phyloP scores from a whole-genome alignment of 2,113 vertebrate species.

The Passer domesticus region DNA sequence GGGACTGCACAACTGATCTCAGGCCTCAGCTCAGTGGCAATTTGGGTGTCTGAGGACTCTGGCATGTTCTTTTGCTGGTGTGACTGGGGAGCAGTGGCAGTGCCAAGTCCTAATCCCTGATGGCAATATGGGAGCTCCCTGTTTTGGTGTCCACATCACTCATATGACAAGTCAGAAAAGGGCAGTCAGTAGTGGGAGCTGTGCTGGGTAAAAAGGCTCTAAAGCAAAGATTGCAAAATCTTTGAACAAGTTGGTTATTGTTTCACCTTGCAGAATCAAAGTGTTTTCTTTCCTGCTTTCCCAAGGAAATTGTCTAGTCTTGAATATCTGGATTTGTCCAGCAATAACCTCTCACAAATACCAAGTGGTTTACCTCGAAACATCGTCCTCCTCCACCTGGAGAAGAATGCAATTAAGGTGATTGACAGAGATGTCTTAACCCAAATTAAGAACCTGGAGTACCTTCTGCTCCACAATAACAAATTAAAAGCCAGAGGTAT shows the following conservation, averaged over 20 bases:
- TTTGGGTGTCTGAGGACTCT: background rate
- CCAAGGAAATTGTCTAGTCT: conserved; percentile 88
- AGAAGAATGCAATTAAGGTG: conserved; percentile 89
- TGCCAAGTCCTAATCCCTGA: background rate
- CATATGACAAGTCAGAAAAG: background rate
- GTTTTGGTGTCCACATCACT: background rate
- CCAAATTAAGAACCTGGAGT: conserved; percentile 89
- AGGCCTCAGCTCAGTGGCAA: background rate
- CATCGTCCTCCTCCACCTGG: conserved; percentile 92
- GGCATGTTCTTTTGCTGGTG: background rate
- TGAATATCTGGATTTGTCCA: conserved; percentile 95
- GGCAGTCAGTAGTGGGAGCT: background rate
- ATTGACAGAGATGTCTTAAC: conserved; percentile 84
- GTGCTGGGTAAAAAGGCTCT: background rate
- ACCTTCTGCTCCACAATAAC: conserved; percentile 96
- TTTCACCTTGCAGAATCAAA: conserved; percentile 17
- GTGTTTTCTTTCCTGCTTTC: conserved; percentile 43
- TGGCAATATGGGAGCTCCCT: background rate
- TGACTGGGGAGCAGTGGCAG: background rate
- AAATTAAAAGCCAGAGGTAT: conserved; percentile 87
- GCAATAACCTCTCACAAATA: conserved; percentile 91
- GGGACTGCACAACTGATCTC: background rate
- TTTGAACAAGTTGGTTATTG: background rate
- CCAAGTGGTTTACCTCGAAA: conserved; percentile 90
- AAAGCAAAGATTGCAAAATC: background rate